Evolutionary conservation across 2,113 vertebrate species (phyloP), one percentile per base, ranked within the genome.

Genomic region (Pantherophis guttatus): DNA sequence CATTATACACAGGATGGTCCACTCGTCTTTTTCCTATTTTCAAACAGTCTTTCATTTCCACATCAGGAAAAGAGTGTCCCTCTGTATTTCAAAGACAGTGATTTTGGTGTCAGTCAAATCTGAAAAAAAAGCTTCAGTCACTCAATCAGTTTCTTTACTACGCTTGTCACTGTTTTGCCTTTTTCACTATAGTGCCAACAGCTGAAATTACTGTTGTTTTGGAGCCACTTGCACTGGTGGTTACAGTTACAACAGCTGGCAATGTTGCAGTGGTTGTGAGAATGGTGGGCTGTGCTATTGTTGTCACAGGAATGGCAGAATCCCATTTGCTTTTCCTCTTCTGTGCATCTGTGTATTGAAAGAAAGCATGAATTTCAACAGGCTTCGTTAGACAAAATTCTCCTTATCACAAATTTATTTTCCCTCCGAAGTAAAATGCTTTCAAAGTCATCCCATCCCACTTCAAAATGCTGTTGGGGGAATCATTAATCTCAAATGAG

Each of bases 261-360:
- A 99, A 98, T 0, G 99, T 99, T 0, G 98, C 98, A 0, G 98
- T 98, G 91, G 99, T 99, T 90, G 99, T 99, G 96, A 99, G 98
- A 96, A 99, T 98, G 89, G 98, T 97, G 90, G 99, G 99, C 97
- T 99, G 99, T 17, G 99, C 98, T 95, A 99, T 96, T 1, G 99
- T 99, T 0, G 98, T 98, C 52, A 99, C 99, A 0, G 99, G 99
- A 93, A 99, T 99, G 2, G 99, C 99, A 0, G 99, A 99, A 97
- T 99, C 99, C 99, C 99, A 99, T 93, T 99, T 99, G 97, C 99
- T 99, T 97, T 99, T 99, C 96, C 99, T 98, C 98, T 99, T 99
- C 94, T 99, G 99, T 88, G 99, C 98, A 86, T 99, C 99, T 99
- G 98, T 70, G 89, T 23, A 89, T 93, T 92, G 3, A 54, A 96